Evolutionary conservation across 2,797 vertebrate genomes (phyloP).

Genomic region (Coluber constrictor): DNA sequence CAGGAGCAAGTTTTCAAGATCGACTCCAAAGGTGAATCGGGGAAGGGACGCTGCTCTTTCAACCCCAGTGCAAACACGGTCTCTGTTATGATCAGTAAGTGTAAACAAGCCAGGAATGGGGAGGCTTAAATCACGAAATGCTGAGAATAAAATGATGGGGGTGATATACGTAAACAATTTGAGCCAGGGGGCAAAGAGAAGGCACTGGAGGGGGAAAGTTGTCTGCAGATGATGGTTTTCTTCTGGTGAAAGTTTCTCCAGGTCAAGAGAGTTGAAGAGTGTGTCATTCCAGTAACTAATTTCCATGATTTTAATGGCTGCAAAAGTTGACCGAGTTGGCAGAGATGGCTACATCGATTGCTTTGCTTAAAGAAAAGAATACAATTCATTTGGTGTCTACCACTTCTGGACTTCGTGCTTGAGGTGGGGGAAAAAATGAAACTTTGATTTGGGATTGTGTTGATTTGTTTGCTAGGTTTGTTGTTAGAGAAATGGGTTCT

Average conservation of each 20-base stretch:
- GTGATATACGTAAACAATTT: neutral
- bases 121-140: neutral
- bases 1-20: constrained; percentile 93
- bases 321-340: neutral
- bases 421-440: neutral
- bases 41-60: constrained; percentile 96
- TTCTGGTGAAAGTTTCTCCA: neutral
- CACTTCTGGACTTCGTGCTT: neutral
- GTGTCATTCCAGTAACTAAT: neutral
- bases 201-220: neutral
- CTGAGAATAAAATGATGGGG: neutral
- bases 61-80: constrained; percentile 94
- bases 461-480: no score
- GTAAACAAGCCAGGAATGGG: constrained; percentile 14
- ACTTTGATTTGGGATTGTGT: no score
- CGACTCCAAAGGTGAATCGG: constrained; percentile 89
- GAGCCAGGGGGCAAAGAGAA: neutral
- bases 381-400: neutral
- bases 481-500: no score
- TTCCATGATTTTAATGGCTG: neutral
- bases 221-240: neutral
- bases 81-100: constrained; percentile 98
- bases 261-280: neutral
- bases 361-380: neutral
- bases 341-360: neutral